phyloP scores from a whole-genome alignment of 2,113 vertebrate genomes.

The Cettia cetti region DNA sequence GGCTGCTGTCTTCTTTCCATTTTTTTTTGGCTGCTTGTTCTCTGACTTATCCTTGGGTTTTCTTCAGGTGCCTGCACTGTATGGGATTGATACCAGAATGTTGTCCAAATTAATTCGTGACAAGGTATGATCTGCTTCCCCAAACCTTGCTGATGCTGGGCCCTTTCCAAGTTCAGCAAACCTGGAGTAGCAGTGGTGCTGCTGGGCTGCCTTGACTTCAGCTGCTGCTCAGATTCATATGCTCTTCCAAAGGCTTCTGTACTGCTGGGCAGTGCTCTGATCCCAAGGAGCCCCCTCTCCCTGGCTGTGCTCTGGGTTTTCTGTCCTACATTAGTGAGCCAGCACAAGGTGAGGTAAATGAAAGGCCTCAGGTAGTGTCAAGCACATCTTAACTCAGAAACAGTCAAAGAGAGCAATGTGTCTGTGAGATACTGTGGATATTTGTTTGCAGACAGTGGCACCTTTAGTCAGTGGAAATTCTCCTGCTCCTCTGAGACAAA shows the following conservation, averaged over 20 bases:
- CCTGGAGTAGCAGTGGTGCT: neutral
- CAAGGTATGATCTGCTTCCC: slow-evolving; percentile 75
- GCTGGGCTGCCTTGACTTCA: neutral
- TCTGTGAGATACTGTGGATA: neutral
- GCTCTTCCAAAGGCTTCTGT: neutral
- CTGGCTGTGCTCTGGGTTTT: neutral
- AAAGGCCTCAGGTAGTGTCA: neutral
- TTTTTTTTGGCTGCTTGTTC: neutral
- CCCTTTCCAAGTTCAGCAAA: neutral
- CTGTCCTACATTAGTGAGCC: neutral
- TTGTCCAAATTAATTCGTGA: slow-evolving; percentile 91
- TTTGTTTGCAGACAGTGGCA: neutral
- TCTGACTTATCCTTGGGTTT: neutral
- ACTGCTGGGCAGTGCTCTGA: neutral
- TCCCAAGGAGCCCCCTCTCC: neutral
- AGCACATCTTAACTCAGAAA: neutral
- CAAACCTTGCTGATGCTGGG: neutral
- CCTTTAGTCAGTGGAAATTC: neutral
- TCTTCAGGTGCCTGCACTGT: slow-evolving; percentile 88
- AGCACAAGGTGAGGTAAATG: neutral
- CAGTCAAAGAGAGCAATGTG: neutral
- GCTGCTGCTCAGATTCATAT: neutral
- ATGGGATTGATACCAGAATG: slow-evolving; percentile 94
- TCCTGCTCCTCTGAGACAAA: neutral
- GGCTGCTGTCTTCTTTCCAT: neutral